Evolutionary conservation across 2,888 invertebrate species (phyloP), one percentile per base, ranked within the genome.

Genomic region (Aphodius granarius): DNA sequence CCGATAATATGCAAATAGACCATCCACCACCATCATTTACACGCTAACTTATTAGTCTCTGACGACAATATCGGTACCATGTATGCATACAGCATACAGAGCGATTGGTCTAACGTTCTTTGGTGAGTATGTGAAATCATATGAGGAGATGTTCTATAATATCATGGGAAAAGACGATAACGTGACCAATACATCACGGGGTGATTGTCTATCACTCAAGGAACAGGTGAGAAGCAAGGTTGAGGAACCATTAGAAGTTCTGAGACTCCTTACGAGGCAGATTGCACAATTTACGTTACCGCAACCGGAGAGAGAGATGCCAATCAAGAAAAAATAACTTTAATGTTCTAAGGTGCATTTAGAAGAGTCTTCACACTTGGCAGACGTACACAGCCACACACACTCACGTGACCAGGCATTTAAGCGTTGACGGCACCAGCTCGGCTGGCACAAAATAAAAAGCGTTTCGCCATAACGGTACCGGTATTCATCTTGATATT

Each of bases 1-100:
- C 78, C 79, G 81, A 80, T 80, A 79, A 80, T 81, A 81, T 81
- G 81, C 81, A 81, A 81, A 81, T 81, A 79, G 76, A 78, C 77
- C 78, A 78, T 79, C 79, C 78, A 80, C 77, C 78, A 79, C 78
- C 79, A 80, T 81, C 79, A 81, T 81, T 81, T 81, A 81, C 77
- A 78, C 77, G 77, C 76, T 80, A 80, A 80, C 78, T 80, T 80
- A 79, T 79, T 77, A 78, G 77, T 77, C 78, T 78, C 79, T 76
- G 80, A 78, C 80, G 81, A 81, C 81, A 81, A 80, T 81, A 80
- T 80, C 79, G 79, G 80, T 77, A 77, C 79, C 79, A 74, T 77
- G 76, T 76, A 78, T 72, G 74, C 75, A 78, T 72, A 73, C 75
- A 73, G 75, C 77, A 79, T 78, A 22, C 20, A 15, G 68, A 22